phyloP scores from a whole-genome alignment of 1,140 invertebrate species.

The Listronotus oregonensis region DNA sequence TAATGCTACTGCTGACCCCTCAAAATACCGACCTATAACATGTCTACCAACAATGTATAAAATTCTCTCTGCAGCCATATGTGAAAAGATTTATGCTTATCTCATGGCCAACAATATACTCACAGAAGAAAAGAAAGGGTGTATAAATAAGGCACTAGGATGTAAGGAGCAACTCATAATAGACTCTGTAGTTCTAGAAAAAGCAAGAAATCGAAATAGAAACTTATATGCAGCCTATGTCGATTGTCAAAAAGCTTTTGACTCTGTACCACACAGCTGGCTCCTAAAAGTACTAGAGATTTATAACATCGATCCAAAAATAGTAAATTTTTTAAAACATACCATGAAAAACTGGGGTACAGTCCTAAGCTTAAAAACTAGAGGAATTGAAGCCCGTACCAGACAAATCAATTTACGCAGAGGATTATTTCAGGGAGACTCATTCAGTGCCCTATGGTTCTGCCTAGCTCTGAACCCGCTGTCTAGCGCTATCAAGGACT shows the following conservation, averaged over 20 bases:
- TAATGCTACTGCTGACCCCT: too few species aligned
- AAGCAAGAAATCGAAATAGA: constrained; percentile 18
- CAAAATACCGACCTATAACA: too few species aligned
- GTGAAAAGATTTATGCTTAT: too few species aligned
- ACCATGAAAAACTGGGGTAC: too few species aligned
- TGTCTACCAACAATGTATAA: too few species aligned
- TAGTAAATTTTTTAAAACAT: constrained; percentile 1
- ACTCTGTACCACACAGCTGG: constrained; percentile 36
- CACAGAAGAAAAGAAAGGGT: constrained; percentile 40
- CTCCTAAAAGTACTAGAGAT: constrained; percentile 35
- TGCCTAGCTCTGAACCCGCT: background rate
- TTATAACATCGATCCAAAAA: constrained; percentile 30
- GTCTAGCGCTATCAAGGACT: background rate
- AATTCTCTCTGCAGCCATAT: too few species aligned
- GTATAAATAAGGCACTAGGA: constrained; percentile 16
- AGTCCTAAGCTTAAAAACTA: too few species aligned
- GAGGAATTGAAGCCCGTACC: too few species aligned
- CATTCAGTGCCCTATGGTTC: background rate
- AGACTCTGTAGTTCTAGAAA: constrained; percentile 24
- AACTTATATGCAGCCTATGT: constrained; percentile 29
- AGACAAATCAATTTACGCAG: too few species aligned
- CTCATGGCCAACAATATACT: constrained; percentile 10
- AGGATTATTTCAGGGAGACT: background rate
- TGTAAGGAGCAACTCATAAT: constrained; percentile 39
- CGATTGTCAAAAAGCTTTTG: constrained; percentile 39